Evolutionary conservation across 2,113 vertebrate genomes (phyloP).

Genomic region (Actenoides lindsayi): DNA sequence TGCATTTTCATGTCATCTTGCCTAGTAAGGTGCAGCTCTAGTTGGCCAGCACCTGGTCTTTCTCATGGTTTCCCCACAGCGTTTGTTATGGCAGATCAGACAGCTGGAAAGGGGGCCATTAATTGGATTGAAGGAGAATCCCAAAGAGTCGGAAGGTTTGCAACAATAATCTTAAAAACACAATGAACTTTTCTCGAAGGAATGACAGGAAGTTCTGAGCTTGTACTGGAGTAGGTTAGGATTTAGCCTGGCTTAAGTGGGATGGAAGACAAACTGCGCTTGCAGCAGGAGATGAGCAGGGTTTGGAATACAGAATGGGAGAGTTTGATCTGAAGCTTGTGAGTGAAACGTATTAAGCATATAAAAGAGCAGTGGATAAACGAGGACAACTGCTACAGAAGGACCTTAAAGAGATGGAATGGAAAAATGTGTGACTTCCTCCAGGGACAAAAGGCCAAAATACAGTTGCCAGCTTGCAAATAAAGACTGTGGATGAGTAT

Average conservation of each 20-base stretch:
- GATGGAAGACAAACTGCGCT: constrained; percentile 31
- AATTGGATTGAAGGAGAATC: not conserved
- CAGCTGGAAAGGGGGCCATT: not conserved
- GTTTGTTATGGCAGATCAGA: not conserved
- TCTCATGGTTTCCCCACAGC: not conserved
- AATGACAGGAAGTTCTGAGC: constrained; percentile 27
- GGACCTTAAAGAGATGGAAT: not conserved
- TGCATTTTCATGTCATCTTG: accelerated
- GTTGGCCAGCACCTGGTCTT: not conserved
- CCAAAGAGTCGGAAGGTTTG: not conserved
- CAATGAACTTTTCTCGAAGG: not conserved
- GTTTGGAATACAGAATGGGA: constrained; percentile 29
- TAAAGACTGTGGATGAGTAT: not conserved
- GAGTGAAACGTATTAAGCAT: not conserved
- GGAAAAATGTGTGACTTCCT: not conserved
- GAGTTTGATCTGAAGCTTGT: not conserved
- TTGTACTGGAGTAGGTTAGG: constrained; percentile 11
- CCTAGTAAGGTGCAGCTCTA: not conserved
- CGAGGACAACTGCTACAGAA: not conserved
- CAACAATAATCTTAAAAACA: not conserved
- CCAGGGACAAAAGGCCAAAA: not conserved
- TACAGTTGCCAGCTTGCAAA: not conserved
- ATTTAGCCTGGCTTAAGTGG: constrained; percentile 47
- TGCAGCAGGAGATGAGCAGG: constrained; percentile 7
- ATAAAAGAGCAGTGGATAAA: not conserved